Percentiles rank a stretch among this genome's conserved stretches.
Evolutionary conservation across 2,888 invertebrate genomes (phyloP).

Genomic region (Coecobrya sp.): DNA sequence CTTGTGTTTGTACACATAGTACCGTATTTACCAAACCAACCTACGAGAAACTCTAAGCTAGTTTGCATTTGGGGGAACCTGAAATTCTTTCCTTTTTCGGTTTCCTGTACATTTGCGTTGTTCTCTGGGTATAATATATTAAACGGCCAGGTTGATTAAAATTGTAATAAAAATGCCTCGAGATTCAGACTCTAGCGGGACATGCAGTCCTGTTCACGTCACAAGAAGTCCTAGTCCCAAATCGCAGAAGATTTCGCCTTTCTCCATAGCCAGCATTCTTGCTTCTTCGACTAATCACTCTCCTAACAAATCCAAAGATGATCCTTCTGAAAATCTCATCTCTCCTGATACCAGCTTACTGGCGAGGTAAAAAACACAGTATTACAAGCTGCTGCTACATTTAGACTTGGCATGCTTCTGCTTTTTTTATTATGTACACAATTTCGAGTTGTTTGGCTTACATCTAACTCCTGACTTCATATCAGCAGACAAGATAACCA

Average conservation of each 20-base stretch:
- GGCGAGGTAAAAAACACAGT: slow-evolving; percentile 84
- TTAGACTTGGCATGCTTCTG: background rate
- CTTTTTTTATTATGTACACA: background rate
- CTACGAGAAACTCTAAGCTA: background rate
- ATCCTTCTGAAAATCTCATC: slow-evolving; percentile 84
- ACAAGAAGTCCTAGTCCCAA: slow-evolving; percentile 86
- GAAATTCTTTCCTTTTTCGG: background rate
- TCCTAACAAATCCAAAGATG: slow-evolving; percentile 83
- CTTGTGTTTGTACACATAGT: too few species aligned
- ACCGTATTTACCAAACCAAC: background rate
- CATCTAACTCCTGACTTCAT: too few species aligned
- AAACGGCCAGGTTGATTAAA: too few species aligned
- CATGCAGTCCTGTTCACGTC: slow-evolving; percentile 86
- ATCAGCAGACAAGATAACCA: too few species aligned
- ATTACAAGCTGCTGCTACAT: background rate
- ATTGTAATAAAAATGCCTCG: slow-evolving; percentile 82
- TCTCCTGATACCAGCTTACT: slow-evolving; percentile 86
- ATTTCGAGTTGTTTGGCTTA: too few species aligned
- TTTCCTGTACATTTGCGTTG: background rate
- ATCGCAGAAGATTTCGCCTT: slow-evolving; percentile 86
- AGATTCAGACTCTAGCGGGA: slow-evolving; percentile 86
- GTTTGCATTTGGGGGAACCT: background rate
- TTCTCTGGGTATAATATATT: background rate
- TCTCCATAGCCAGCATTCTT: slow-evolving; percentile 86
- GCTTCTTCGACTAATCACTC: slow-evolving; percentile 85